Base-by-base conservation (phyloP, 2,888 invertebrate genomes). In the Drosophila setosimentum region DNA sequence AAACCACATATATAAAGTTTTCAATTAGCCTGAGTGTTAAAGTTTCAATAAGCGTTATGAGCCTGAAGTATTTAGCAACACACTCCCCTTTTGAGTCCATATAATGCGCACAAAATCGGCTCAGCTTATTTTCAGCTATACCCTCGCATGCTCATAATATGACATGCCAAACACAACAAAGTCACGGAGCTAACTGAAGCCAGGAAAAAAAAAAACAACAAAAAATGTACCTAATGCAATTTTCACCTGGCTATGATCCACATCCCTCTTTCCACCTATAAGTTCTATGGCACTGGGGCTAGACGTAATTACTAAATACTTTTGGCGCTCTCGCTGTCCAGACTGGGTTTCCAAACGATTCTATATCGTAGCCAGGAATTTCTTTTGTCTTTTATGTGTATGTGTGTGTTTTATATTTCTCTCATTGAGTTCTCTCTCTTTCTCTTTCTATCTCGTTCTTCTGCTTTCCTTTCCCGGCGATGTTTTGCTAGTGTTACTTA, bases 251-350 rank as follows among this genome's bases (percentile, higher is more conserved):
- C 62, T 35, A 13, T 49, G 49, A 18, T 54, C 40, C 50, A 50
- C 69, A 50, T 53, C 10, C 29, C 42, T 57, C 51, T 51, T 16
- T 11, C 37, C 30, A 29, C 24, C 3, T 21, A n/a, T n/a, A 30
- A 10, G 29, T 37, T 30, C 49, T 50, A 18, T 32, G 11, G 29
- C 21, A 24, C 7, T 37, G 55, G 21, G 65, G 42, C 77, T 75
- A 71, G 80, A 89, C 88, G 88, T 87, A 89, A 86, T 87, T 86
- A 87, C 90, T 86, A 87, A 89, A 89, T 87, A 87, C 82, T 87
- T 88, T 80, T 78, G 88, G 76, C 71, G 74, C 80, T 77, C 73
- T 68, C 67, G 66, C 42, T 73, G 68, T 71, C 75, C 82, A 70
- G 69, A 55, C 42, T 67, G 49, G 68, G 61, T 50, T 48, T 64